Conservation (phyloP, 2,797 vertebrate species). For the Sarcophilus harrisii region DNA sequence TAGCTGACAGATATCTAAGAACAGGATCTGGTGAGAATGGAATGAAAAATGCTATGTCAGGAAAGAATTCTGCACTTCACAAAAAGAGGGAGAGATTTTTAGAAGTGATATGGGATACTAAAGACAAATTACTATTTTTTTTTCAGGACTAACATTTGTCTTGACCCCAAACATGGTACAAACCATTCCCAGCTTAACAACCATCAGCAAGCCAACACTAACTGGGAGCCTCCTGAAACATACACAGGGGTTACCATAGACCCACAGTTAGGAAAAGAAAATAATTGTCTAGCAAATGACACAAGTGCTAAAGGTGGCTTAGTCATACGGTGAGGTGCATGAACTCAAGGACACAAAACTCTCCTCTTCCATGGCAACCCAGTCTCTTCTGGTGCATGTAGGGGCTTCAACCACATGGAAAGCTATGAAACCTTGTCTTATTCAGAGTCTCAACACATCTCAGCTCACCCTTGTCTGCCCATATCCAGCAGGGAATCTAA, state of each 20-base stretch:
- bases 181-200: neutral
- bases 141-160: neutral
- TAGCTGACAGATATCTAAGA: neutral
- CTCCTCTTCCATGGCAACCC: neutral
- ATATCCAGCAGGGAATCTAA: neutral
- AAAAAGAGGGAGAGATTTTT: neutral
- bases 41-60: neutral
- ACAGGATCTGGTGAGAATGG: neutral
- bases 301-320: neutral
- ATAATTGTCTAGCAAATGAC: neutral
- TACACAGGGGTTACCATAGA: neutral
- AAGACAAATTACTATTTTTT: neutral
- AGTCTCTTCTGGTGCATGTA: neutral
- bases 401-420: neutral
- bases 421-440: neutral
- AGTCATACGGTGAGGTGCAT: neutral
- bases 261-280: neutral
- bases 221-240: neutral
- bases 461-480: neutral
- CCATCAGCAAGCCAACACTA: neutral
- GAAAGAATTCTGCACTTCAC: neutral
- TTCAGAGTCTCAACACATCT: neutral
- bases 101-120: neutral
- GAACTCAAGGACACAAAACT: neutral
- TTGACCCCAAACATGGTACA: neutral